phyloP scores from a whole-genome alignment of 2,888 invertebrate species.

The Cheilosia variabilis region DNA sequence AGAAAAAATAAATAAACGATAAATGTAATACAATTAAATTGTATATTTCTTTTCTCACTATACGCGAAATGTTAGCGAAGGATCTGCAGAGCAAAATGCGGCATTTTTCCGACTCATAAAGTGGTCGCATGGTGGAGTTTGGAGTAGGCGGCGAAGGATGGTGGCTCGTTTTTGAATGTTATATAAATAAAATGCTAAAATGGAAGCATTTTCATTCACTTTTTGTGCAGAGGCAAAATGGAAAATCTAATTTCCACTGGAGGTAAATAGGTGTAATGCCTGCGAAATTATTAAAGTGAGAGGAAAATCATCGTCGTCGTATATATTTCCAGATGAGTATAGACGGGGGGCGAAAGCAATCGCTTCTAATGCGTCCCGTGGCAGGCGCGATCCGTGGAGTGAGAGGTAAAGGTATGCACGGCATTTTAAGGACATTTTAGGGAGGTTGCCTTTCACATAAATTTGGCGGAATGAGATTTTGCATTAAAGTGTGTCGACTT shows the following conservation, averaged over 20 bases:
- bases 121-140: neutral
- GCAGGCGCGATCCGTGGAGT: neutral
- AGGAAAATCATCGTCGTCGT: constrained; percentile 25
- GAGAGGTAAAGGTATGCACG: constrained; percentile 39
- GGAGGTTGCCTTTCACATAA: constrained; percentile 28
- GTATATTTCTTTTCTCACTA: constrained; percentile 49
- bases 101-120: constrained; percentile 42
- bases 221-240: constrained; percentile 31
- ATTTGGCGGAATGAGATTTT: constrained; percentile 44
- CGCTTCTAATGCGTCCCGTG: constrained; percentile 26
- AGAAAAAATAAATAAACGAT: constrained; percentile 39
- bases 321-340: neutral
- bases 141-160: neutral
- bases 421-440: constrained; percentile 40
- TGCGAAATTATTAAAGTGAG: constrained; percentile 47
- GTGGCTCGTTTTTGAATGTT: constrained; percentile 37
- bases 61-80: constrained; percentile 58
- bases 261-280: constrained; percentile 39
- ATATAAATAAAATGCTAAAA: constrained; percentile 51
- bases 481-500: constrained; percentile 44
- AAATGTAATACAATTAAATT: constrained; percentile 66
- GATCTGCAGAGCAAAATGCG: constrained; percentile 11
- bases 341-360: constrained; percentile 20
- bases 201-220: constrained; percentile 34
- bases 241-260: constrained; percentile 64